Evolutionary conservation across 2,113 vertebrate genomes (phyloP).

Genomic region (Gasterosteus aculeatus): DNA sequence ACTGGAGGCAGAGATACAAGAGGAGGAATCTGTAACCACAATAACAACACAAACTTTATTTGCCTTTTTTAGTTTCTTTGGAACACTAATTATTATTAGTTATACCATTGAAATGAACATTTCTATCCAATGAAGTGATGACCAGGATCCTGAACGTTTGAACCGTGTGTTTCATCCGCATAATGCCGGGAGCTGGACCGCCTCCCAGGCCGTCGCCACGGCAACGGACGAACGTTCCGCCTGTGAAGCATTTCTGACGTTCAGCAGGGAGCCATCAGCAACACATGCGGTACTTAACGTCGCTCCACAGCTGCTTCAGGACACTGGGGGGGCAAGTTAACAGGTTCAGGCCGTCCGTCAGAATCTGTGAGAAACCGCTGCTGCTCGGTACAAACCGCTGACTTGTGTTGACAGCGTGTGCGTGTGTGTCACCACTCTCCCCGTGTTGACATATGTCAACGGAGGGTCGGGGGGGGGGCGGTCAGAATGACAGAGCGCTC

Average conservation of each 20-base stretch:
- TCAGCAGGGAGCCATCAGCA: conserved; percentile 70
- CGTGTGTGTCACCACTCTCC: conserved; percentile 40
- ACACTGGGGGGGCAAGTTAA: conserved; percentile 59
- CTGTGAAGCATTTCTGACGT: conserved; percentile 69
- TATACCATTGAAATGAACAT: no score
- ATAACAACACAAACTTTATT: no score
- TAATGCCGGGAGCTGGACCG: no score
- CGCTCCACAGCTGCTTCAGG: conserved; percentile 73
- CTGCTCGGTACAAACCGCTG: conserved; percentile 41
- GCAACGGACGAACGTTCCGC: conserved; percentile 8
- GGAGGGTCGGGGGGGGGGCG: conserved; percentile 25
- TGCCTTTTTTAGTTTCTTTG: no score
- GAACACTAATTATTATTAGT: no score
- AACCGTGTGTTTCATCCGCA: no score
- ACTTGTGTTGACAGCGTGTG: conserved; percentile 38
- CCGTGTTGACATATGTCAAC: conserved; percentile 69
- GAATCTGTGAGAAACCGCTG: conserved; percentile 59
- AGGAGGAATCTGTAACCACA: no score
- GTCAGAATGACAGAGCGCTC: conserved; percentile 53
- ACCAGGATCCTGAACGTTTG: no score
- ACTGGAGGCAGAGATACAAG: neutral
- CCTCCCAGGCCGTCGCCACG: no score
- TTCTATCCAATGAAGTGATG: no score
- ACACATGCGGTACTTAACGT: conserved; percentile 65
- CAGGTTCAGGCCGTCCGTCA: conserved; percentile 64